These are phyloP conservation scores for Huso huso DNA, from an alignment of 2,797 vertebrate genomes.

Conservation along the genomic window DNA sequence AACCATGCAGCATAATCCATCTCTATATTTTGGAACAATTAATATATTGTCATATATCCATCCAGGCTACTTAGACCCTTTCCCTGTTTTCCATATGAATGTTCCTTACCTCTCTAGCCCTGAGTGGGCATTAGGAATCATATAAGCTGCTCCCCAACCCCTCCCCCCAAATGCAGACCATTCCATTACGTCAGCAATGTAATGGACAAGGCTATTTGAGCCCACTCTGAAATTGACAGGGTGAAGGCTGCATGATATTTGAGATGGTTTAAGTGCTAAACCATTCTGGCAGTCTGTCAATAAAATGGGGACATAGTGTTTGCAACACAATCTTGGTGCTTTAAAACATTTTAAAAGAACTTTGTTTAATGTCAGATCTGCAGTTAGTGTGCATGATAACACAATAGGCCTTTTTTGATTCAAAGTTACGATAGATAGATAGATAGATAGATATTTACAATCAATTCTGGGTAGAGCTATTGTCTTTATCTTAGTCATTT, in stretches of 20 bases:
- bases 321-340: slow-evolving; percentile 39
- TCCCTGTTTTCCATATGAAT: slow-evolving; percentile 29
- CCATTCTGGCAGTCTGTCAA: slow-evolving; percentile 50
- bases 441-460: too few species aligned
- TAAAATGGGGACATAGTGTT: slow-evolving; percentile 44
- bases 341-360: too few species aligned
- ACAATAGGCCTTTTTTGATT: too few species aligned
- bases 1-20: not conserved
- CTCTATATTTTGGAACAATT: not conserved
- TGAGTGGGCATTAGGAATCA: slow-evolving; percentile 46
- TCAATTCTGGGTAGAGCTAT: too few species aligned
- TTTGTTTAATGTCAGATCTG: too few species aligned
- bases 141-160: slow-evolving; percentile 41
- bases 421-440: too few species aligned
- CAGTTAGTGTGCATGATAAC: too few species aligned
- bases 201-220: slow-evolving; percentile 44
- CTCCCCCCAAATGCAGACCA: slow-evolving; percentile 46
- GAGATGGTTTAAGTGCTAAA: slow-evolving; percentile 51
- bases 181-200: slow-evolving; percentile 54
- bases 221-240: slow-evolving; percentile 46
- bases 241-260: slow-evolving; percentile 48
- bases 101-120: slow-evolving; percentile 31
- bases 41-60: not conserved
- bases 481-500: too few species aligned
- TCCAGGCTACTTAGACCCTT: slow-evolving; percentile 1